Evolutionary conservation across 2,113 vertebrate species (phyloP), one percentile per base, ranked within the genome.

Genomic region (Oryzias curvinotus): DNA sequence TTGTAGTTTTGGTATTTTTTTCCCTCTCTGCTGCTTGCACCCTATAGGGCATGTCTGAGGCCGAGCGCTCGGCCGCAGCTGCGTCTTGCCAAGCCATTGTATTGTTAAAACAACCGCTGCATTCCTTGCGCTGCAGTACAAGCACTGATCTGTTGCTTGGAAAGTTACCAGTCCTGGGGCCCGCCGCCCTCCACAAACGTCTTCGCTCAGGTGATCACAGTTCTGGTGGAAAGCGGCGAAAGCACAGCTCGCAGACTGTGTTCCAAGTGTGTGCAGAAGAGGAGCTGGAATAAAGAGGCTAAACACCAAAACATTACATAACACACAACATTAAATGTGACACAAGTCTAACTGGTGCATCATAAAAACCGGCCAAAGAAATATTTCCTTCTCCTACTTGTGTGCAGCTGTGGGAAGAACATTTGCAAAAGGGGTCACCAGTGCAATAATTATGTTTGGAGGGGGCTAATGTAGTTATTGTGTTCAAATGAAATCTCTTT

Each of bases 41-140:
- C 77, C 78, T 67, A 62, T 57, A 63, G 75, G 76, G 72, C 66
- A 68, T 30, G 85, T 82, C 80, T 81, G 73, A 65, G 62, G 74
- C 73, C 58, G 15, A 71, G 60, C 30, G 75, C 71, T 81, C 43
- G 68, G 82, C 86, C 78, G 75, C 81, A 78, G 66, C 52, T 50
- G 64, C 71, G 51, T 59, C 62, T 71, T 64, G 75, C 86, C 87
- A 85, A 85, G 80, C 75, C 80, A 84, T 87, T 89, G 84, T 88
- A 68, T 80, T 84, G 77, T 80, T 88, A 86, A 87, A 87, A 85
- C 78, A 91, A 87, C 85, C 81, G 44, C 80, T 78, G 78, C 87
- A 89, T 89, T 90, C 83, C 81, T 83, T 52, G 60, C 71, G 48
- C 67, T 69, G 77, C 77, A 84, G 65, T 62, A 54, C 49, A 70